phyloP scores from a whole-genome alignment of 2,113 vertebrate genomes.

The Hiodon alosoides region DNA sequence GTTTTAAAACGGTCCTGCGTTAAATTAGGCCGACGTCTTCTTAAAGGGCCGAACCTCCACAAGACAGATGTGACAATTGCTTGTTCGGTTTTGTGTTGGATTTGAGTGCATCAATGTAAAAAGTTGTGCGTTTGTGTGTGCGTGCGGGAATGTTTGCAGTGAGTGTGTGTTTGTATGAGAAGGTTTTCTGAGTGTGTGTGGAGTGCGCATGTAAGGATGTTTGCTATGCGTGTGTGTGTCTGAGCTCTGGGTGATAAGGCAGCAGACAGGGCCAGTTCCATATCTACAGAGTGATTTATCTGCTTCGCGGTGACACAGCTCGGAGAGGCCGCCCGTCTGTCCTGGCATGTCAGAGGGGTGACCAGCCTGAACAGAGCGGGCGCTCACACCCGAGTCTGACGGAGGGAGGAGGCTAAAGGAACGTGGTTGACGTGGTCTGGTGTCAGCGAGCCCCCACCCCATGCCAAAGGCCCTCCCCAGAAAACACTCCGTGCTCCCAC shows the following conservation, averaged over 20 bases:
- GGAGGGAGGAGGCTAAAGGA: neutral
- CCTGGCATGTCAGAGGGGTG: conserved; percentile 51
- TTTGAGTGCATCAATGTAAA: too few species aligned
- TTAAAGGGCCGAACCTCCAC: too few species aligned
- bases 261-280: neutral
- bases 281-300: conserved; percentile 10
- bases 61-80: too few species aligned
- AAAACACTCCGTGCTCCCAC: neutral
- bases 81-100: too few species aligned
- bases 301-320: neutral
- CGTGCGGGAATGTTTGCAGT: neutral
- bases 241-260: neutral
- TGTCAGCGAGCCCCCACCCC: neutral
- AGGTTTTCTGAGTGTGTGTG: neutral
- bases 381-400: conserved; percentile 34
- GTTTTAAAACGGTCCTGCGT: too few species aligned
- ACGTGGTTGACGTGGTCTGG: neutral
- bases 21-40: too few species aligned
- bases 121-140: neutral
- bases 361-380: conserved; percentile 40
- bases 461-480: neutral
- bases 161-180: neutral
- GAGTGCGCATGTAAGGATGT: neutral
- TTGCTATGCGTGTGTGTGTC: neutral
- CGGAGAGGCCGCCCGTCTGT: conserved; percentile 6